A percentile compares a stretch with the other conserved stretches of the same genome.
These are phyloP conservation scores for Hemitrygon akajei DNA, from an alignment of 2,797 vertebrate species.

Conservation along the genomic window DNA sequence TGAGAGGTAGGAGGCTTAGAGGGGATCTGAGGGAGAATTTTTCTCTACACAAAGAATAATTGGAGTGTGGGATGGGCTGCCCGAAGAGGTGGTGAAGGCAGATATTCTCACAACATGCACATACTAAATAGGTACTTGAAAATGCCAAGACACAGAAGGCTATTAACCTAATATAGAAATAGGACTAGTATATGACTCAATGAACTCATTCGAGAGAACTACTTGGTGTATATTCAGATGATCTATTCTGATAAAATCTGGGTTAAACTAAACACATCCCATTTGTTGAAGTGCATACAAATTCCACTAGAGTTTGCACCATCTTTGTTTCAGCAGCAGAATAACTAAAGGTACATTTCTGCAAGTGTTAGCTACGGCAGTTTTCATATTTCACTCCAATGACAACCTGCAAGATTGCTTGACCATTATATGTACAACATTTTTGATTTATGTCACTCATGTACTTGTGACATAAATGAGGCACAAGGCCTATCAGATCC, in stretches of 20 bases:
- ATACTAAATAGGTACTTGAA: too few species aligned
- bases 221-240: neutral
- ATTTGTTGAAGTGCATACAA: neutral
- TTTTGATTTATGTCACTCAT: neutral
- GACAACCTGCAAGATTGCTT: neutral
- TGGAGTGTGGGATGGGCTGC: too few species aligned
- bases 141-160: neutral
- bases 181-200: neutral
- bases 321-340: neutral
- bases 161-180: neutral
- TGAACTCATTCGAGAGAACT: neutral
- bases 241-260: neutral
- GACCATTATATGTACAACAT: neutral
- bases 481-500: too few species aligned
- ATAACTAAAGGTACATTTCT: constrained; percentile 4
- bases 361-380: neutral
- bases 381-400: neutral
- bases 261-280: neutral
- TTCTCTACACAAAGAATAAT: too few species aligned
- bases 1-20: too few species aligned
- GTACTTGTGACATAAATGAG: too few species aligned
- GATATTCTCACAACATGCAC: neutral
- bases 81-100: neutral
- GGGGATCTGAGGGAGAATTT: too few species aligned
- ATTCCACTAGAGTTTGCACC: neutral